Evolutionary conservation across 2,888 invertebrate species (phyloP).

Genomic region (Plagodis pulveraria): DNA sequence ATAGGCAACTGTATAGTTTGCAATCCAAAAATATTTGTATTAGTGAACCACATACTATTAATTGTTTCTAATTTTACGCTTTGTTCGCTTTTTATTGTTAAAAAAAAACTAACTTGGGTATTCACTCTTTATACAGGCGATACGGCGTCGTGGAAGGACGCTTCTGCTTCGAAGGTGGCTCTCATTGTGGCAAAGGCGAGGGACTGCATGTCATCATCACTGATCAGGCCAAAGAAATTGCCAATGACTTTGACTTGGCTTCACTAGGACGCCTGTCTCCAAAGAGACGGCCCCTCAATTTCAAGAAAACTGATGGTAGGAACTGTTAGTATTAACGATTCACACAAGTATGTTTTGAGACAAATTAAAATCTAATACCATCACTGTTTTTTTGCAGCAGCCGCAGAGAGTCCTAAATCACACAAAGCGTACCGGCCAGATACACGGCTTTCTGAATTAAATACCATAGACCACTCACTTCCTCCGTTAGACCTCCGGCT

Average conservation of each 20-base stretch:
- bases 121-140: constrained; percentile 78
- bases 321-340: background rate
- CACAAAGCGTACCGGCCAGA: constrained; percentile 73
- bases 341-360: background rate
- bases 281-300: constrained; percentile 71
- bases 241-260: constrained; percentile 88
- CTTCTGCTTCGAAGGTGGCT: constrained; percentile 96
- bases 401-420: constrained; percentile 60
- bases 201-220: constrained; percentile 91
- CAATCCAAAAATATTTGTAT: no score
- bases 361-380: background rate
- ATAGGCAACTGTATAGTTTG: no score
- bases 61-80: background rate
- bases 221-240: constrained; percentile 91
- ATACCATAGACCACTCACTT: constrained; percentile 75
- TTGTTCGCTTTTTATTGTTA: background rate
- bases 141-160: constrained; percentile 94
- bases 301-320: constrained; percentile 50
- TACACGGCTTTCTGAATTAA: constrained; percentile 80
- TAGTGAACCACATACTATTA: no score
- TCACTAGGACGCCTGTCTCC: constrained; percentile 88
- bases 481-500: constrained; percentile 64
- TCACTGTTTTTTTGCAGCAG: constrained; percentile 37
- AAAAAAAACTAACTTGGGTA: no score
- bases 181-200: constrained; percentile 93